Conservation (phyloP, 2,888 invertebrate species). For the Horisme vitalbata region DNA sequence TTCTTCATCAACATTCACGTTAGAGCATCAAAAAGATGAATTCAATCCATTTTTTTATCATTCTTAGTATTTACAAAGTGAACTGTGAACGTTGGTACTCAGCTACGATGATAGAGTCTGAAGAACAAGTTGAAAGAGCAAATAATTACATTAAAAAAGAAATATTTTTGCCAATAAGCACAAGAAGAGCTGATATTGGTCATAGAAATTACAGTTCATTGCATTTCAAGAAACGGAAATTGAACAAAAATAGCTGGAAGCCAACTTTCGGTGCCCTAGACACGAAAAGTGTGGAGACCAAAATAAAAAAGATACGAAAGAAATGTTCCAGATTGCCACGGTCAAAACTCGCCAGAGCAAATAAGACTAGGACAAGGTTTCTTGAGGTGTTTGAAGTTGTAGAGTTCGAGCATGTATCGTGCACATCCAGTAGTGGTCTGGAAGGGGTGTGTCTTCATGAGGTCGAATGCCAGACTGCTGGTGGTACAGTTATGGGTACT, state of each 20-base stretch:
- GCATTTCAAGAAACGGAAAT: constrained; percentile 31
- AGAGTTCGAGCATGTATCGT: constrained; percentile 86
- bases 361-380: constrained; percentile 61
- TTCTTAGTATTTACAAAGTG: constrained; percentile 33
- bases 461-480: constrained; percentile 84
- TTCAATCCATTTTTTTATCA: constrained; percentile 12
- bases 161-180: constrained; percentile 11
- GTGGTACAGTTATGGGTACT: constrained; percentile 84
- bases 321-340: constrained; percentile 41
- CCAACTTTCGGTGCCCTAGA: constrained; percentile 1
- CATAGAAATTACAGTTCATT: constrained; percentile 33
- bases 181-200: not conserved
- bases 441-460: constrained; percentile 88
- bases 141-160: constrained; percentile 34
- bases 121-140: constrained; percentile 15
- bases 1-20: constrained; percentile 4
- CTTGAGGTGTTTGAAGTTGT: constrained; percentile 88
- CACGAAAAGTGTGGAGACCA: constrained; percentile 31
- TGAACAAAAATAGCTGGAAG: constrained; percentile 7
- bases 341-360: constrained; percentile 12
- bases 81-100: constrained; percentile 56
- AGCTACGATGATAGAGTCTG: constrained; percentile 41
- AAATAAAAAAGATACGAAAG: constrained; percentile 41
- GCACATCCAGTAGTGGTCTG: constrained; percentile 80
- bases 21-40: constrained; percentile 24